Evolutionary conservation across 2,888 invertebrate genomes (phyloP).

Genomic region (Phorcus lineatus): DNA sequence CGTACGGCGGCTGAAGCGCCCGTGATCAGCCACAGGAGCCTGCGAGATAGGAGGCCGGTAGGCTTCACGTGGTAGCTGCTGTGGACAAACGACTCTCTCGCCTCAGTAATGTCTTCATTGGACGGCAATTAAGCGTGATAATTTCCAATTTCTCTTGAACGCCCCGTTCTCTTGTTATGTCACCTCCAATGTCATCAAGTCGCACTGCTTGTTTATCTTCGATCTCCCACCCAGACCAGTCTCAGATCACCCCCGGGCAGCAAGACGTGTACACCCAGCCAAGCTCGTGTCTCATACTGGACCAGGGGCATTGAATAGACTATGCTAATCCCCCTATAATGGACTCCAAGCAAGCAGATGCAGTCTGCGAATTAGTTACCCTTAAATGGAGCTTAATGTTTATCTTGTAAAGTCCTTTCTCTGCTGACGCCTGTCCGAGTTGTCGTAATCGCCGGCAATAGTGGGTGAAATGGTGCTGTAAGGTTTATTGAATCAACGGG

Average conservation of each 20-base stretch:
- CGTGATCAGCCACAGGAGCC: not conserved
- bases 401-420: not conserved
- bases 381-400: not conserved
- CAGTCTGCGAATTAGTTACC: slow-evolving; percentile 12
- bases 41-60: not conserved
- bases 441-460: no score
- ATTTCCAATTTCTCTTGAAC: slow-evolving; percentile 21
- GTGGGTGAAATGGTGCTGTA: no score
- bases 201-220: slow-evolving; percentile 14
- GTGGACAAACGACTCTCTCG: not conserved
- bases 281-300: no score
- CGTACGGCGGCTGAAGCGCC: not conserved
- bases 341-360: slow-evolving; percentile 9
- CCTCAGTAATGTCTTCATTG: slow-evolving; percentile 10
- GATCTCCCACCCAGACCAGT: not conserved
- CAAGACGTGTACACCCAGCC: no score
- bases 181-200: slow-evolving; percentile 10
- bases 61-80: not conserved
- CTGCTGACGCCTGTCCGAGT: no score
- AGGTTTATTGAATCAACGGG: no score
- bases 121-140: slow-evolving; percentile 21
- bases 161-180: slow-evolving; percentile 18
- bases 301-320: not conserved
- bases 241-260: not conserved
- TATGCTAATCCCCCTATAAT: slow-evolving; percentile 17